Evolutionary conservation across 2,113 vertebrate genomes (phyloP).

Genomic region (Myrmecophaga tridactyla): DNA sequence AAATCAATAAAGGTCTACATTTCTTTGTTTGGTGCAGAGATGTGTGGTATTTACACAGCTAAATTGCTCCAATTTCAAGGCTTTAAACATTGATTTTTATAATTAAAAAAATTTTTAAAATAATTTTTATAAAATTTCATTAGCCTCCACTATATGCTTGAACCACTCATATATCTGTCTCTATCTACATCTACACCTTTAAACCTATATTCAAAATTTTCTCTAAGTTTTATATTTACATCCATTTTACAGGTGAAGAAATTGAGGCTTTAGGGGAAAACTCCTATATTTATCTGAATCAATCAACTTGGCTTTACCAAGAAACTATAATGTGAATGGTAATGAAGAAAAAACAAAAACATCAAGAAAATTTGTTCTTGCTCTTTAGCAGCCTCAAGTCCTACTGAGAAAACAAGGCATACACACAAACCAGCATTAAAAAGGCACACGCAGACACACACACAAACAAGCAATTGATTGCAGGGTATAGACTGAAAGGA

Average conservation of each 20-base stretch:
- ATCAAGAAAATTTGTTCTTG: neutral
- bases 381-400: neutral
- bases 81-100: neutral
- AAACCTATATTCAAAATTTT: neutral
- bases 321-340: neutral
- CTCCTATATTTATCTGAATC: neutral
- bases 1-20: slow-evolving; percentile 18
- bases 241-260: neutral
- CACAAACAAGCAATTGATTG: neutral
- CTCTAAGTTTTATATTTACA: neutral
- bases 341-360: neutral
- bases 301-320: neutral
- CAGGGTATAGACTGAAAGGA: neutral
- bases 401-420: neutral
- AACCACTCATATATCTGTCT: neutral
- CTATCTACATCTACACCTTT: neutral
- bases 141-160: neutral
- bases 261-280: neutral
- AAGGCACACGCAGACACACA: neutral
- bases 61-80: neutral
- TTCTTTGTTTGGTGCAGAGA: neutral
- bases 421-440: neutral
- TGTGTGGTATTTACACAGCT: neutral
- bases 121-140: neutral
- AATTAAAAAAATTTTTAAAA: neutral